phyloP scores from a whole-genome alignment of 2,797 vertebrate species.

The Sebastes glaucus region DNA sequence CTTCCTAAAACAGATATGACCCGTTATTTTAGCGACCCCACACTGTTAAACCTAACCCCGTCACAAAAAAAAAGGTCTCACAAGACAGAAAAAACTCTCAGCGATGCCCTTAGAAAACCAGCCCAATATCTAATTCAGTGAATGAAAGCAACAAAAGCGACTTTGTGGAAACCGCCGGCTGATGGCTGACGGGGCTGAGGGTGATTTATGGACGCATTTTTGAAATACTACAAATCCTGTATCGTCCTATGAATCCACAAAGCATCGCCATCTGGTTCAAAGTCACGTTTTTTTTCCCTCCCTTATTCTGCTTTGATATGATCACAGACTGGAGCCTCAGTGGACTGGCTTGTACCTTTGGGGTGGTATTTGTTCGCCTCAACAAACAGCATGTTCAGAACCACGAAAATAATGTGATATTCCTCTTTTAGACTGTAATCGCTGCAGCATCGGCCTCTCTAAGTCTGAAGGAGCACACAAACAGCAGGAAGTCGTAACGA shows the following conservation, averaged over 20 bases:
- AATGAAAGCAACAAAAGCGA: not conserved
- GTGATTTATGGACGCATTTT: not conserved
- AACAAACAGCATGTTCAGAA: not conserved
- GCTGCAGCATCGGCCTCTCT: not conserved
- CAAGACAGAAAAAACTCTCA: not conserved
- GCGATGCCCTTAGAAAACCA: not conserved
- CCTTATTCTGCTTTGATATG: constrained; percentile 1
- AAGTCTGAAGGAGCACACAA: constrained; percentile 8
- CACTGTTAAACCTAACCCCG: not conserved
- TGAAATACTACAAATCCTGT: constrained; percentile 12
- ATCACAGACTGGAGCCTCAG: not conserved
- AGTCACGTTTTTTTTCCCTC: not conserved
- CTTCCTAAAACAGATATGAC: not conserved
- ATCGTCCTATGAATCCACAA: not conserved
- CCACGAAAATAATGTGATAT: constrained; percentile 4
- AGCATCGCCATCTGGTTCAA: constrained; percentile 16
- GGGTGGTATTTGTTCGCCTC: constrained; percentile 8
- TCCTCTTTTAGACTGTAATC: constrained; percentile 21
- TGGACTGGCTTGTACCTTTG: constrained; percentile 2
- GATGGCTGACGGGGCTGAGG: not conserved
- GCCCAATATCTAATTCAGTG: not conserved
- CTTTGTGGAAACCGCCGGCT: not conserved
- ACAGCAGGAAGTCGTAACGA: constrained; percentile 32
- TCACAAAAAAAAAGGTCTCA: constrained; percentile 2
- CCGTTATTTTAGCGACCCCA: not conserved